Evolutionary conservation across 2,888 invertebrate species (phyloP), one percentile per base, ranked within the genome.

Genomic region (Dusona sp.): DNA sequence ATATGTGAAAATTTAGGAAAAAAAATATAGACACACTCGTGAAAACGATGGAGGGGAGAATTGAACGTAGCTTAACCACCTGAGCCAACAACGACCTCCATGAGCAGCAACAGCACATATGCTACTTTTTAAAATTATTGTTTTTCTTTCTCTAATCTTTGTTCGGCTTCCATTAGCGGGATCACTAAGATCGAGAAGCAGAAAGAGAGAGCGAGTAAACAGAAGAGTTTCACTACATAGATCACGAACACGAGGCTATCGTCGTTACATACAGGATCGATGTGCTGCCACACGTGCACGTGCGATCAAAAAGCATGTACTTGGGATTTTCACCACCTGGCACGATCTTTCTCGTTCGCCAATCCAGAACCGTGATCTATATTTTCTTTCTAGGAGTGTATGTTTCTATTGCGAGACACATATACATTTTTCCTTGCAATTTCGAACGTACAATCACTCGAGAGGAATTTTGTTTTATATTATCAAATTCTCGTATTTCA

Each of bases 261-360:
- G 61, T 29, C 16, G 36, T 67, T 67, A 38, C 67, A 38, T n/a
- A 9, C 67, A 29, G 36, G 67, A 67, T 67, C 67, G 67, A 67
- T 67, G 67, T 67, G 67, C 61, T 6, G 67, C n/a, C 67, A 67
- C 67, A 61, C 61, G 61, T 61, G 67, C 67, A 67, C 67, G 67
- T 67, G 67, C 67, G 67, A 67, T 19, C 19, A 38, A 67, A 67
- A 67, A 36, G 38, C 38, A 38, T 65, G n/a, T 38, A 38, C 67
- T 36, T n/a, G n/a, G n/a, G 38, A 67, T 67, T 29, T 67, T 67
- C n/a, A 67, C 67, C 67, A 67, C 67, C 67, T 67, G 67, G 67
- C 67, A 38, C 16, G 61, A 67, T 67, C 67, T 67, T 38, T 38
- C n/a, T 67, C 67, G 67, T 67, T 67, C 29, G 67, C 67, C 67